A percentile compares a stretch with the other conserved stretches of the same genome.
Conservation (phyloP, 2,113 vertebrate genomes). For the Rhegmatorhina hoffmannsi region DNA sequence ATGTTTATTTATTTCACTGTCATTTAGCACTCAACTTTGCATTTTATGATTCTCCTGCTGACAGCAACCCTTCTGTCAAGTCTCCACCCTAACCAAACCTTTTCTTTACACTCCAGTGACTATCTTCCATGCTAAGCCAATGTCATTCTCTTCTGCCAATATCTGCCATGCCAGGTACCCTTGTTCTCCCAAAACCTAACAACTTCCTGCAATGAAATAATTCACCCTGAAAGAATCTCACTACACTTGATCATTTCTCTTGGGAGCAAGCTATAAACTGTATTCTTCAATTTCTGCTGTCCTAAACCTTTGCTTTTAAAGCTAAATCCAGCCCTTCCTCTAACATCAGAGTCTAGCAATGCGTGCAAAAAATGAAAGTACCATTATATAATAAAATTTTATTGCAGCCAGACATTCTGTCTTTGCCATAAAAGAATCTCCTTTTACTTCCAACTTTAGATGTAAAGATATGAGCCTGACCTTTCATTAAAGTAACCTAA, state of each 20-base stretch:
- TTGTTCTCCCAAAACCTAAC: background rate
- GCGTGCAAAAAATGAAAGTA: background rate
- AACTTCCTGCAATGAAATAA: background rate
- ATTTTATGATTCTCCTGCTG: background rate
- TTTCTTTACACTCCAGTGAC: background rate
- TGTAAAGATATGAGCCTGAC: background rate
- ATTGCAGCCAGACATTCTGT: background rate
- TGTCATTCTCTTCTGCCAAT: background rate
- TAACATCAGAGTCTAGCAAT: background rate
- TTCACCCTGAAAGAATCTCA: background rate
- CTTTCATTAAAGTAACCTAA: background rate
- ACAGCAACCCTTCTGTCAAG: background rate
- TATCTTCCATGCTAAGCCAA: background rate
- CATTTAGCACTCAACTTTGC: background rate
- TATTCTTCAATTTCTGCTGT: background rate
- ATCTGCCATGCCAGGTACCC: background rate
- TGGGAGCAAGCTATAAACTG: background rate
- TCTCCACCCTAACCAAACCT: background rate
- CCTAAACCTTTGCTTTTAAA: background rate
- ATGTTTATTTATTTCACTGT: background rate
- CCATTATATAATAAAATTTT: background rate
- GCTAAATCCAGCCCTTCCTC: background rate
- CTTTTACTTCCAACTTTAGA: background rate
- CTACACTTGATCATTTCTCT: background rate
- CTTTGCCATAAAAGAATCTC: background rate